Evolutionary conservation across 2,113 vertebrate genomes (phyloP), one percentile per base, ranked within the genome.

Genomic region (Boulengeromyrus knoepffleri): DNA sequence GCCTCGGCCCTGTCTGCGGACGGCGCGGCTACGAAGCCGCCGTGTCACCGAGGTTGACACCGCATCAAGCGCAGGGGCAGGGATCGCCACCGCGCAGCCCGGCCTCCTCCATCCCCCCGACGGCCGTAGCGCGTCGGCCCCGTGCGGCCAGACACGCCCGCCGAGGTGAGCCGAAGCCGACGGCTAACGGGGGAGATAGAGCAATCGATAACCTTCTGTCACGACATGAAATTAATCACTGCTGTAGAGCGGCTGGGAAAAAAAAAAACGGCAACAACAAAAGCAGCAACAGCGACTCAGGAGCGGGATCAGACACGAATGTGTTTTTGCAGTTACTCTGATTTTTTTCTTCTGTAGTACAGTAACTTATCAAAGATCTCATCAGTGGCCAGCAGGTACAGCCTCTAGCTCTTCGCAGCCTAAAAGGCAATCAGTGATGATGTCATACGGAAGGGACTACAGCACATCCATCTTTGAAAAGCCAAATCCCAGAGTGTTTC

Each of bases 1-100:
- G 94, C 87, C 19, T 90, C 93, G 90, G 52, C 89, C 80, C 90
- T 94, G 90, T 94, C 95, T 94, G 93, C 91, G 93, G 42, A 53
- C 15, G 90, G 89, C 92, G 66, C 85, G 91, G 39, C 91, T 91
- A 89, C 77, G 50, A 90, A 92, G 91, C 52, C 92, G 89, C 90
- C 91, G 85, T 93, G 66, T 93, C 94, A 94, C 92, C 53, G 24
- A 39, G 90, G 89, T 90, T 90, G 89, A 94, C 94, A 94, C 90
- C 91, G 90, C 88, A 90, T 95, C 94, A 95, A 93, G 89, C 90
- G 50, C 6, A 62, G 6, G 92, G 90, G 52, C 93, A 92, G 93
- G 70, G 90, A 93, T 90, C 94, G 94, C 94, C 94, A 95, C 17
- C 15, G 91, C 86, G 89, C 77, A 90, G 90, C 74, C 88, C 90